Evolutionary conservation across 2,888 invertebrate genomes (phyloP), one percentile per base, ranked within the genome.

Genomic region (Pardosa pseudoannulata): DNA sequence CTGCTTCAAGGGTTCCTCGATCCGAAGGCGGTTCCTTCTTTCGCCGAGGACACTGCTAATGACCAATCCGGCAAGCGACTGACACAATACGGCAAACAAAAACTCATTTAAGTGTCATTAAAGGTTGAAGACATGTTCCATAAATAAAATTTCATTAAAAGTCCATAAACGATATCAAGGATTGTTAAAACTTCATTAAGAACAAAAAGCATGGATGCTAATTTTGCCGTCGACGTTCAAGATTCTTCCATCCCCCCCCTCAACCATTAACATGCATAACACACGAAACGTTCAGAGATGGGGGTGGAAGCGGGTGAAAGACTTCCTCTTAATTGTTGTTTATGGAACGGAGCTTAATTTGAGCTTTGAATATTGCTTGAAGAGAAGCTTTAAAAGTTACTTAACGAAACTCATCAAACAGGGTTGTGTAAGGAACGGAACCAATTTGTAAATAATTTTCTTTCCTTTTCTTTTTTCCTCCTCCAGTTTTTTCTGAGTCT

Each of bases 101-200:
- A 56, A 56, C 23, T 11, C 56, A 56, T 56, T 56, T 56, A 23
- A 56, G 23, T 56, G 23, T 56, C 56, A 56, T 56, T 56, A 56
- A 56, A 56, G 56, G 23, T 23, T 19, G 23, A 19, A 23, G 23
- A 23, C 56, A 23, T 23, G 23, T 56, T 11, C 23, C 23, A 56
- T 56, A 56, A 56, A 56, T 56, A 56, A 56, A 56, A 56, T 56
- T 56, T 56, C 56, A 56, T 56, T 56, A 56, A 56, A 56, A 56
- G 23, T 23, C 56, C 56, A 56, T 56, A 23, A 56, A 56, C n/a
- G 56, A 23, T 19, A 56, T 19, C 23, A 19, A 11, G 56, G 56
- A 56, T 56, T 56, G 56, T 56, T 56, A 56, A 56, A 56, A 56
- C 56, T 56, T 56, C 56, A 56, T 56, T 56, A 56, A 16, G 5